Evolutionary conservation across 1,140 invertebrate species (phyloP).

Genomic region (Tetraneura akinire): DNA sequence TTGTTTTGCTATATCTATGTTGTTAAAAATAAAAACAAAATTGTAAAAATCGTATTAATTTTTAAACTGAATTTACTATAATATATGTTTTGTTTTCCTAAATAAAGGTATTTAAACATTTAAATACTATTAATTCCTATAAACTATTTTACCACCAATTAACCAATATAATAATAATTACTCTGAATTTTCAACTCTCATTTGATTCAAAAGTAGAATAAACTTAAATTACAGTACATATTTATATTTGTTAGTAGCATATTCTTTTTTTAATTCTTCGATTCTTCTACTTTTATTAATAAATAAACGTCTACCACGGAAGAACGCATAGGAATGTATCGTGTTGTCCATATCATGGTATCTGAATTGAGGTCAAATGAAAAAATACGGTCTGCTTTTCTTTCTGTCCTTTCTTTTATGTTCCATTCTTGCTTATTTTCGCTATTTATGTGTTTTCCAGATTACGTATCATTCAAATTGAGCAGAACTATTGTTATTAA

Average conservation of each 20-base stretch:
- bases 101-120: no score
- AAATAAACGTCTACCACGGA: neutral
- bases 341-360: neutral
- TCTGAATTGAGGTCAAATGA: slow-evolving; percentile 45
- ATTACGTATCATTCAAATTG: neutral
- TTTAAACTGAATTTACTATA: no score
- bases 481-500: neutral
- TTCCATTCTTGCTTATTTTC: neutral
- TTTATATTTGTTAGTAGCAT: neutral
- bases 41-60: no score
- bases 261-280: slow-evolving; percentile 3
- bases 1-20: no score
- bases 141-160: no score
- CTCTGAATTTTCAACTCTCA: neutral
- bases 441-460: neutral
- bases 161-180: neutral
- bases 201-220: neutral
- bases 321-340: slow-evolving; percentile 46
- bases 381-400: slow-evolving; percentile 35
- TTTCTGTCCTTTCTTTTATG: neutral
- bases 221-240: neutral
- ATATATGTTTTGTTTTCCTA: no score
- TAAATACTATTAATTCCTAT: no score
- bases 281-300: neutral
- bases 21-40: no score